phyloP scores from a whole-genome alignment of 1,140 invertebrate genomes.

The Drosophila repleta region DNA sequence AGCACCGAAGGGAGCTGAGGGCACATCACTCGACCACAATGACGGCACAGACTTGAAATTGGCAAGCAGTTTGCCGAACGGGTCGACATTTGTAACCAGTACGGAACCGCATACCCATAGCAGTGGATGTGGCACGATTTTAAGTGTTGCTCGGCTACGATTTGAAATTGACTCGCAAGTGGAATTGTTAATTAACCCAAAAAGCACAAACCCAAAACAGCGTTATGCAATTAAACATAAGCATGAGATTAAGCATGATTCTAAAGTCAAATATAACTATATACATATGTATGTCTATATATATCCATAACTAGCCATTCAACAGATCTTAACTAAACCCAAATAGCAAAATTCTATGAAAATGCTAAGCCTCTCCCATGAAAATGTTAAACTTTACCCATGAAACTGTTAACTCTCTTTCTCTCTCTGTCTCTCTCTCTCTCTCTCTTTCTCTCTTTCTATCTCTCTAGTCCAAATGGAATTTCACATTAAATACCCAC shows the following conservation, averaged over 20 bases:
- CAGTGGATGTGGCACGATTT: neutral
- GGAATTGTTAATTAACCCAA: conserved; percentile 32
- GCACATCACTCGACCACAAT: conserved; percentile 39
- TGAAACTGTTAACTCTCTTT: too few relatives aligned
- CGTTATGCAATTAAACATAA: too few relatives aligned
- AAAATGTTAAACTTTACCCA: too few relatives aligned
- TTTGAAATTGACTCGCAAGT: conserved; percentile 29
- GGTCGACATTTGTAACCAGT: conserved; percentile 15
- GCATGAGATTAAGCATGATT: too few relatives aligned
- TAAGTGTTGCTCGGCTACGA: conserved; percentile 3
- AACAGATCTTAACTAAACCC: too few relatives aligned
- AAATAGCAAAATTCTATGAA: too few relatives aligned
- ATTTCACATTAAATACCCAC: neutral
- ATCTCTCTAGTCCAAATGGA: neutral
- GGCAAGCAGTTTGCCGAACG: conserved; percentile 15
- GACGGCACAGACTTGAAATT: conserved; percentile 38
- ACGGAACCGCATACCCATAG: conserved; percentile 5
- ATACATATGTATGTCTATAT: too few relatives aligned
- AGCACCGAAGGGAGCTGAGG: conserved; percentile 9
- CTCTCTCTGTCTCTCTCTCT: too few relatives aligned
- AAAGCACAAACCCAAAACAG: neutral
- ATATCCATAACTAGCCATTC: too few relatives aligned
- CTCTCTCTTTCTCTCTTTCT: too few relatives aligned
- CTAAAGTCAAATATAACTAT: too few relatives aligned
- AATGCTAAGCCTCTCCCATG: neutral